These are phyloP conservation scores for Romanogobio albipinnatus DNA, from an alignment of 2,113 vertebrate genomes.

Conservation along the genomic window DNA sequence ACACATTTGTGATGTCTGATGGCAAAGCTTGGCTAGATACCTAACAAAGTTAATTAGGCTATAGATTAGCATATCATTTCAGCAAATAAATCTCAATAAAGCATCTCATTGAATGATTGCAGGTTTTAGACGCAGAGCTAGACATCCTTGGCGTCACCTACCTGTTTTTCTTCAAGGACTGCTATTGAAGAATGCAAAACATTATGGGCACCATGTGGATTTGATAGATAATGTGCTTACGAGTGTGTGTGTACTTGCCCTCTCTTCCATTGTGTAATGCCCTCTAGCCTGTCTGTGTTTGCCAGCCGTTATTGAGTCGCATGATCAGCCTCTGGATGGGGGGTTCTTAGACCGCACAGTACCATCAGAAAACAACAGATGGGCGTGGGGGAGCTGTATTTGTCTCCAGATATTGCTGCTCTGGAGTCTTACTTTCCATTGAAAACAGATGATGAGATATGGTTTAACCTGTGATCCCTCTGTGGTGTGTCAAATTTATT, in stretches of 20 bases:
- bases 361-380: slow-evolving; percentile 43
- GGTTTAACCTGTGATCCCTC: slow-evolving; percentile 28
- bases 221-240: slow-evolving; percentile 25
- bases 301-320: slow-evolving; percentile 31
- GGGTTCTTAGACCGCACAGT: slow-evolving; percentile 16
- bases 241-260: slow-evolving; percentile 22
- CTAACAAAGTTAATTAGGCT: neutral
- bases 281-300: slow-evolving; percentile 47
- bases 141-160: slow-evolving; percentile 5
- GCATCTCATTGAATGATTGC: neutral
- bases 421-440: neutral
- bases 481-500: slow-evolving; percentile 13
- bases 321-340: slow-evolving; percentile 32
- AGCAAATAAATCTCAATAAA: neutral
- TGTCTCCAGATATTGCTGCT: slow-evolving; percentile 27
- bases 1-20: neutral
- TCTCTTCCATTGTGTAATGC: slow-evolving; percentile 22
- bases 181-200: slow-evolving; percentile 29
- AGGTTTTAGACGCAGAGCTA: neutral
- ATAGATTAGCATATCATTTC: neutral
- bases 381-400: neutral
- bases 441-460: slow-evolving; percentile 37
- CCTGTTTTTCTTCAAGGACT: slow-evolving; percentile 12
- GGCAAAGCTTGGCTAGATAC: neutral
- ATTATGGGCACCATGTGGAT: slow-evolving; percentile 27